phyloP scores from a whole-genome alignment of 2,113 vertebrate genomes.

The Scalopus aquaticus region DNA sequence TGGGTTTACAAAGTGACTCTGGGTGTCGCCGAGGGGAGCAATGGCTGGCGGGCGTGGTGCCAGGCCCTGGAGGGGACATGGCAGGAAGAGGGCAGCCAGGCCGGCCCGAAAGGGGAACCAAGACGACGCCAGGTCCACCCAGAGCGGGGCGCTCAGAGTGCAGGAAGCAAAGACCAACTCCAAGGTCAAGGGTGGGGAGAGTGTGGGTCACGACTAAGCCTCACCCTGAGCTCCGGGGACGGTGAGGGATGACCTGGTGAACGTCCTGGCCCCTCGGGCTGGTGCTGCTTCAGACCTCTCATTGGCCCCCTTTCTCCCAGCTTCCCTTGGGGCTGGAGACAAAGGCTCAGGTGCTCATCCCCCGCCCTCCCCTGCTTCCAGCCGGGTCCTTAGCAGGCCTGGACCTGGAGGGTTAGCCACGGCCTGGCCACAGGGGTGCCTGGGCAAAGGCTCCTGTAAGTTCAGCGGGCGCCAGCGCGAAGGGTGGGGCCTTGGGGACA shows the following conservation, averaged over 20 bases:
- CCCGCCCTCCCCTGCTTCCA: neutral
- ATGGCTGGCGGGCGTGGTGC: neutral
- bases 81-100: neutral
- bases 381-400: neutral
- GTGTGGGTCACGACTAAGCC: neutral
- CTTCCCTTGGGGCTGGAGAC: neutral
- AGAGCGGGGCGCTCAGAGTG: neutral
- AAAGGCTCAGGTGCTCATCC: neutral
- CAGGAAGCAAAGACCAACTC: neutral
- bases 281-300: neutral
- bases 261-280: neutral
- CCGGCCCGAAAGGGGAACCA: neutral
- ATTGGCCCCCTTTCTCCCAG: accelerated
- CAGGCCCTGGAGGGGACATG: neutral
- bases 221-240: neutral
- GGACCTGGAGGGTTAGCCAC: accelerated
- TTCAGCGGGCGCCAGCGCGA: too few species aligned
- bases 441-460: neutral
- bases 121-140: neutral
- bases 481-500: neutral
- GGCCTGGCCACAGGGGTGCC: neutral
- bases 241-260: neutral
- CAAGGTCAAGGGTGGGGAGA: accelerated
- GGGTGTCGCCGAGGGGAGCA: neutral
- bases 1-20: neutral